Percentiles rank a stretch among this genome's conserved stretches.
Conservation (phyloP, 2,797 vertebrate genomes). For the Eremophila alpestris region DNA sequence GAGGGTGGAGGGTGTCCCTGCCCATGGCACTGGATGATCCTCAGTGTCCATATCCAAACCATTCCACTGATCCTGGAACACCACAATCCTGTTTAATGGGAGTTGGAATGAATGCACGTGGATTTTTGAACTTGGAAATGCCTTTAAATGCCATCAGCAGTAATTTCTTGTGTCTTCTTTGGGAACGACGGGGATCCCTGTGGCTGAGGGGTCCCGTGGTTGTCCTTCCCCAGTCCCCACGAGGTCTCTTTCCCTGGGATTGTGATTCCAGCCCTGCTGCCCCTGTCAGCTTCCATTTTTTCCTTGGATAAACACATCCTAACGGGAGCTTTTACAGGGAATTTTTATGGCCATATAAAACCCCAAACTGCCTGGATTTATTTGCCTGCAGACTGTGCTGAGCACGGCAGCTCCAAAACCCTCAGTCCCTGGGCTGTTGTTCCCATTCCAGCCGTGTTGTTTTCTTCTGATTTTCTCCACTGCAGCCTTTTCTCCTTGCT, state of each 20-base stretch:
- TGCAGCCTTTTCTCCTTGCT: neutral
- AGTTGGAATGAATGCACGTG: neutral
- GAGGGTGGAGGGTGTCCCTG: neutral
- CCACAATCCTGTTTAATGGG: accelerated
- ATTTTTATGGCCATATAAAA: neutral
- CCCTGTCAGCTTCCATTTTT: neutral
- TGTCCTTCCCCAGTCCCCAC: neutral
- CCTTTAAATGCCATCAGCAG: neutral
- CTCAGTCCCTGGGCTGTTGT: neutral
- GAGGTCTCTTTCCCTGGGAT: neutral
- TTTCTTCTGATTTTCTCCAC: neutral
- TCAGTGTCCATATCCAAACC: neutral
- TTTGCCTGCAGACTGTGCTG: neutral
- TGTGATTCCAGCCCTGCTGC: neutral
- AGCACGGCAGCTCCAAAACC: neutral
- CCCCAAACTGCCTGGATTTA: neutral
- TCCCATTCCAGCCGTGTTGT: neutral
- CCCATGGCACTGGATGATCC: neutral
- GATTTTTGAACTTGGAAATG: too few species aligned
- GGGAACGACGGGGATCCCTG: neutral
- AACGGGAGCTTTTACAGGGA: neutral
- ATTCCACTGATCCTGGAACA: neutral
- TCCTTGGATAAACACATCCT: neutral
- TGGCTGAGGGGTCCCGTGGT: neutral
- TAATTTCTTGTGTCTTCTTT: neutral